Evolutionary conservation across 1,140 invertebrate species (phyloP).

Genomic region (Whitmania pigra): DNA sequence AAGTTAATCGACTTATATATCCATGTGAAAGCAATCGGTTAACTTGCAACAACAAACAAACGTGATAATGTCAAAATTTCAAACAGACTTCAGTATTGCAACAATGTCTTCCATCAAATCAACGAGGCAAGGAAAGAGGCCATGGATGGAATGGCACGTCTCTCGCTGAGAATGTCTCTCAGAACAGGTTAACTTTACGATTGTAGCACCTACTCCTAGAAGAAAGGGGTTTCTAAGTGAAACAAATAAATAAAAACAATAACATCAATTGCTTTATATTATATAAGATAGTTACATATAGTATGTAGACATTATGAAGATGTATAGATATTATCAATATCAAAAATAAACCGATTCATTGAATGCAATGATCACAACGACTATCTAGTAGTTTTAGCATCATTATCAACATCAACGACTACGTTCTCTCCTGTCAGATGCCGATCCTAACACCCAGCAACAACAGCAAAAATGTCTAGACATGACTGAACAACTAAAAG

Average conservation of each 20-base stretch:
- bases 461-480: too few species aligned
- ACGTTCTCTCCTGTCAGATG: too few species aligned
- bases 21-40: too few species aligned
- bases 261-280: too few species aligned
- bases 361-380: not conserved
- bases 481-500: too few species aligned
- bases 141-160: not conserved
- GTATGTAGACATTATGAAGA: too few species aligned
- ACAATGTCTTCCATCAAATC: not conserved
- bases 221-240: not conserved
- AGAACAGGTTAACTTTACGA: not conserved
- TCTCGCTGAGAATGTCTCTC: not conserved
- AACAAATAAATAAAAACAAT: not conserved
- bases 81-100: not conserved
- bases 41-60: too few species aligned
- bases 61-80: too few species aligned
- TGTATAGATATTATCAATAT: not conserved
- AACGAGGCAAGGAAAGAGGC: conserved; percentile 1
- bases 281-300: too few species aligned
- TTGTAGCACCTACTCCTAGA: not conserved
- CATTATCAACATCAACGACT: too few species aligned
- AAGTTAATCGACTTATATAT: too few species aligned
- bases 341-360: not conserved
- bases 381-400: not conserved
- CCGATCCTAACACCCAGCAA: too few species aligned